These are phyloP conservation scores for Muscicapa adusta DNA, from an alignment of 2,113 vertebrate species.

Conservation along the genomic window DNA sequence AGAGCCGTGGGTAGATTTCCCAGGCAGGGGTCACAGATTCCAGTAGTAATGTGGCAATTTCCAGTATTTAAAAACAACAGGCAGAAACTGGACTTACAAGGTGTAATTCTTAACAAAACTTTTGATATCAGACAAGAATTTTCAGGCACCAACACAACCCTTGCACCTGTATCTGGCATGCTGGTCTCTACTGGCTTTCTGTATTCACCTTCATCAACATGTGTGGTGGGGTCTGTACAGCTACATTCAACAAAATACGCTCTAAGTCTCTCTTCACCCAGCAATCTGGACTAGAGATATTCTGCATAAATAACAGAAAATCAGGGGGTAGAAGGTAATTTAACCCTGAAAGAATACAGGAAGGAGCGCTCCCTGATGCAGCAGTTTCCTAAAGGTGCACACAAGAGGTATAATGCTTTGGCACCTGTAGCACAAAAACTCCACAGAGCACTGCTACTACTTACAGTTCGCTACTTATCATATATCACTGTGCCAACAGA, in stretches of 20 bases:
- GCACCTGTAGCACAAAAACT: neutral
- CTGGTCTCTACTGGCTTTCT: neutral
- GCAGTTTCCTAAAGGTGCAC: neutral
- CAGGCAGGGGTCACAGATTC: neutral
- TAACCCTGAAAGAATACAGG: neutral
- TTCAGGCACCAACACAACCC: neutral
- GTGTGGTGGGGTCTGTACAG: too few species aligned
- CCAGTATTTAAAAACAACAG: neutral
- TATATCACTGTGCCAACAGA: neutral
- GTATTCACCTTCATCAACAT: neutral
- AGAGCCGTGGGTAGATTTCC: neutral
- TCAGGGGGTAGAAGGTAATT: neutral
- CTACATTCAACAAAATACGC: neutral
- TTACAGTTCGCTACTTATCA: neutral
- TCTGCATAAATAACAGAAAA: neutral
- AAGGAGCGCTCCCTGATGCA: neutral
- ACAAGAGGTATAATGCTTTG: accelerated
- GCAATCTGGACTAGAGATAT: neutral
- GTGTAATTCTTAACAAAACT: neutral
- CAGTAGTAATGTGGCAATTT: accelerated
- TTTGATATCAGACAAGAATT: neutral
- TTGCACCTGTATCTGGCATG: accelerated
- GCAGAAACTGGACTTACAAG: neutral
- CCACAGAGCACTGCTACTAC: neutral
- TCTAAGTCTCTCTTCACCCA: neutral